Conservation (phyloP, 2,797 vertebrate species). For the Phrynocephalus guinanensis region DNA sequence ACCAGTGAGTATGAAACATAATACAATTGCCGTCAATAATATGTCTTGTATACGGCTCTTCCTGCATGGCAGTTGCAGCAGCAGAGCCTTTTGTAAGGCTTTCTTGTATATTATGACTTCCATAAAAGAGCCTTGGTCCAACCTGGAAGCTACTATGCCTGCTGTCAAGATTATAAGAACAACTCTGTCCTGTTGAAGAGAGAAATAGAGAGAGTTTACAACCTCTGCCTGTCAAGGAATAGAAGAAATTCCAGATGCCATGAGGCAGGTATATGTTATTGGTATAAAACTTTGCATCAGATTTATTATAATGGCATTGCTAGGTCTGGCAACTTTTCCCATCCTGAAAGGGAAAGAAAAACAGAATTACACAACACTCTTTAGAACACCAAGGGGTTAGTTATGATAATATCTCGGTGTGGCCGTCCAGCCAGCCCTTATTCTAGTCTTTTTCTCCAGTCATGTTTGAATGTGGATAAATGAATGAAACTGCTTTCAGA, state of each 20-base stretch:
- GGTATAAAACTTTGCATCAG: constrained; percentile 11
- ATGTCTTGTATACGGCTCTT: not conserved
- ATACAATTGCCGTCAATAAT: constrained; percentile 42
- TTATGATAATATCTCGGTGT: not conserved
- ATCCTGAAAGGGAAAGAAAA: not conserved
- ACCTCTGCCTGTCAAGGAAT: not conserved
- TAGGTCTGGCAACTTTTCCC: not conserved
- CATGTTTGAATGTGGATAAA: no score
- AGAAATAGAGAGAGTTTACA: constrained; percentile 34
- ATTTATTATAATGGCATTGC: constrained; percentile 25
- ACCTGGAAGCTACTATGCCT: constrained; percentile 8
- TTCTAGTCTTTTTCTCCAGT: no score
- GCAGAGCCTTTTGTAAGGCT: constrained; percentile 18
- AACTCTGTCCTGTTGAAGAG: constrained; percentile 4
- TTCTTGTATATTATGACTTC: constrained; percentile 6
- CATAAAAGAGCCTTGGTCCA: constrained; percentile 22
- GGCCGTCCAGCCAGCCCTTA: no score
- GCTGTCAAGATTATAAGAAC: constrained; percentile 25
- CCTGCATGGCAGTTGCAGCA: constrained; percentile 7
- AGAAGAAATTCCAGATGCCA: not conserved
- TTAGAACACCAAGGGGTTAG: not conserved
- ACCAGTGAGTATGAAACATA: constrained; percentile 51
- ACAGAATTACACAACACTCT: not conserved
- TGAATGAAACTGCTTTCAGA: no score
- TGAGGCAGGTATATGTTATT: constrained; percentile 25